Percentiles rank a stretch among this genome's conserved stretches.
Evolutionary conservation across 2,888 invertebrate species (phyloP).

Genomic region (Andrena fulva): DNA sequence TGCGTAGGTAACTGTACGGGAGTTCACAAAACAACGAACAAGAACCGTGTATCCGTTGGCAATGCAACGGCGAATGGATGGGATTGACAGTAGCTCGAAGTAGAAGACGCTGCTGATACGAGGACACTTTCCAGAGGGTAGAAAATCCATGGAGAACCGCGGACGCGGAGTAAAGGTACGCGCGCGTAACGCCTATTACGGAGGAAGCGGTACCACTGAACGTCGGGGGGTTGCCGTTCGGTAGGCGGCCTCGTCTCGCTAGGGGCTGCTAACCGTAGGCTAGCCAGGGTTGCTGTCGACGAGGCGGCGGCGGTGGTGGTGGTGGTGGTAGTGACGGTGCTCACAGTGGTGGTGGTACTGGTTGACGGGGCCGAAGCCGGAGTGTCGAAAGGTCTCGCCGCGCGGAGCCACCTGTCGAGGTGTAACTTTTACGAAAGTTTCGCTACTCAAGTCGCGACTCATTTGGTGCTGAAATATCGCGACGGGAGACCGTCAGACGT

Average conservation of each 20-base stretch:
- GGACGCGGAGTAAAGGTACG: slow-evolving; percentile 43
- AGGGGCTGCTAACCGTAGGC: slow-evolving; percentile 56
- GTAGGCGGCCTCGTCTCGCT: slow-evolving; percentile 63
- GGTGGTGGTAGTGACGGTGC: slow-evolving; percentile 48
- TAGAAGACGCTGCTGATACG: not conserved
- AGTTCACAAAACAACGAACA: not conserved
- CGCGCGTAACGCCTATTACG: slow-evolving; percentile 71
- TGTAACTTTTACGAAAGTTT: slow-evolving; percentile 22
- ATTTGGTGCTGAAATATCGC: not conserved
- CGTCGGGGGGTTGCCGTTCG: slow-evolving; percentile 74
- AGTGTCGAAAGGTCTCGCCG: slow-evolving; percentile 64
- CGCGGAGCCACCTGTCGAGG: slow-evolving; percentile 75
- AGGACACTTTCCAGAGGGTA: slow-evolving; percentile 13
- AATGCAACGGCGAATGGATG: not conserved
- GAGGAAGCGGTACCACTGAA: slow-evolving; percentile 83
- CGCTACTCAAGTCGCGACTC: not conserved
- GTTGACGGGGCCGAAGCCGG: slow-evolving; percentile 31
- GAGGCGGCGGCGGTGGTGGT: slow-evolving; percentile 29
- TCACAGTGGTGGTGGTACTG: slow-evolving; percentile 37
- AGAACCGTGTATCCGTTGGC: not conserved
- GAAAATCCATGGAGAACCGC: slow-evolving; percentile 25
- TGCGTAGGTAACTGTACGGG: not conserved
- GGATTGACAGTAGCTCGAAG: not conserved
- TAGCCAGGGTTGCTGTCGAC: slow-evolving; percentile 50
- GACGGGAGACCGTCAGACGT: not conserved